phyloP scores from a whole-genome alignment of 2,113 vertebrate species.

The Sinosuthora webbiana region DNA sequence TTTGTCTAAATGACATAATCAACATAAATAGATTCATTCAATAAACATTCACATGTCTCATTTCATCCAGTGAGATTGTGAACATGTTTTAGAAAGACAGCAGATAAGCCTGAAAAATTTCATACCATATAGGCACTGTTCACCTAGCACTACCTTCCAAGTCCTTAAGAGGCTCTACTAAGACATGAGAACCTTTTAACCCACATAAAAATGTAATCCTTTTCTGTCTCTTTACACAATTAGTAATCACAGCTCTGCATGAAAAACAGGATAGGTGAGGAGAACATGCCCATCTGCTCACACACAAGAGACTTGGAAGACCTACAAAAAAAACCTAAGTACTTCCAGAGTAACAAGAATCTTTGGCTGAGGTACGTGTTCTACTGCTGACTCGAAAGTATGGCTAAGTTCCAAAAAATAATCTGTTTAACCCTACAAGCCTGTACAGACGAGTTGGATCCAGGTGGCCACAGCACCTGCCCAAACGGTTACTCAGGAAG shows the following conservation, averaged over 20 bases:
- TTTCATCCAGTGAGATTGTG: background rate
- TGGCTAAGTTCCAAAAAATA: background rate
- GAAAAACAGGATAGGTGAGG: background rate
- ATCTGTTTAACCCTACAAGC: background rate
- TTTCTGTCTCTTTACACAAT: background rate
- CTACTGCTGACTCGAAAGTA: background rate
- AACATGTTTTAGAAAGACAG: background rate
- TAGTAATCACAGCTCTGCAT: background rate
- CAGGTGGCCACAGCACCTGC: background rate
- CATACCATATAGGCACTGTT: background rate
- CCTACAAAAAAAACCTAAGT: background rate
- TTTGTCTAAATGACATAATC: background rate
- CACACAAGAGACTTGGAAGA: background rate
- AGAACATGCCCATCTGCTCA: background rate
- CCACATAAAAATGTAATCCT: background rate
- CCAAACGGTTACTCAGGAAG: background rate
- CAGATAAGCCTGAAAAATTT: background rate
- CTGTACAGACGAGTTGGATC: background rate
- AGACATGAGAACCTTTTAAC: background rate
- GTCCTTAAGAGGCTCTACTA: background rate
- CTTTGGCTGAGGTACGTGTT: background rate
- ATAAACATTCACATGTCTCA: background rate
- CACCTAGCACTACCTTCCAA: background rate
- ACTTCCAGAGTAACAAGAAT: background rate
- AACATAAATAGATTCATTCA: background rate